These are phyloP conservation scores for Typhlomys cinereus DNA, from an alignment of 2,113 vertebrate genomes.

Conservation along the genomic window DNA sequence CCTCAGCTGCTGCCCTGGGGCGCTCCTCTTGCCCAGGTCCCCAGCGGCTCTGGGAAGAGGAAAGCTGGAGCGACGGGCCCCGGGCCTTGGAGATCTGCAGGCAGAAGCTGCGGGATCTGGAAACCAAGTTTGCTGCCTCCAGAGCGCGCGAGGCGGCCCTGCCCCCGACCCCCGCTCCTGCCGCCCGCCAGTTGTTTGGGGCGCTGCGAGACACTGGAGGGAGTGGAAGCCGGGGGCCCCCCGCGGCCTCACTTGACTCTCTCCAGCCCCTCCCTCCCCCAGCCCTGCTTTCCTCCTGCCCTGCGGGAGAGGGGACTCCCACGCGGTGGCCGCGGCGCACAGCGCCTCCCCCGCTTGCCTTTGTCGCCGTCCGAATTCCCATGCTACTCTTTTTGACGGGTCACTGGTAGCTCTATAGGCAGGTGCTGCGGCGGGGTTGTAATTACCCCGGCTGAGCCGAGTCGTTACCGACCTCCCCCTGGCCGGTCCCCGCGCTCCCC, in stretches of 20 bases:
- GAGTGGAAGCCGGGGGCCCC: not conserved
- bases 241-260: not conserved
- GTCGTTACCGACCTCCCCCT: slow-evolving; percentile 14
- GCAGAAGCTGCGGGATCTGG: not conserved
- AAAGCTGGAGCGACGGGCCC: not conserved
- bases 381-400: slow-evolving; percentile 99
- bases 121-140: not conserved
- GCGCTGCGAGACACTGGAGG: slow-evolving; percentile 16
- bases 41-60: not conserved
- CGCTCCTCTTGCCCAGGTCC: not conserved
- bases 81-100: not conserved
- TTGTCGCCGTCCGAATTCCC: slow-evolving; percentile 93
- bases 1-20: not conserved
- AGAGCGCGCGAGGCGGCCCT: not conserved
- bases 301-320: slow-evolving; percentile 60
- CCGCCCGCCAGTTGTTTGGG: not conserved
- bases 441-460: slow-evolving; percentile 66
- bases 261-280: not conserved
- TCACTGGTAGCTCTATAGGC: slow-evolving; percentile 97
- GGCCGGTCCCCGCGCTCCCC: not conserved
- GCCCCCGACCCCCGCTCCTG: not conserved
- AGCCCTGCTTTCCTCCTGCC: slow-evolving; percentile 17
- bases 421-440: slow-evolving; percentile 76
- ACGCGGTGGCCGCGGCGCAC: slow-evolving; percentile 73
- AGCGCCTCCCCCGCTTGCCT: slow-evolving; percentile 89